Conservation (phyloP, 1,140 invertebrate genomes). For the Drosophila pseudoananassae region DNA sequence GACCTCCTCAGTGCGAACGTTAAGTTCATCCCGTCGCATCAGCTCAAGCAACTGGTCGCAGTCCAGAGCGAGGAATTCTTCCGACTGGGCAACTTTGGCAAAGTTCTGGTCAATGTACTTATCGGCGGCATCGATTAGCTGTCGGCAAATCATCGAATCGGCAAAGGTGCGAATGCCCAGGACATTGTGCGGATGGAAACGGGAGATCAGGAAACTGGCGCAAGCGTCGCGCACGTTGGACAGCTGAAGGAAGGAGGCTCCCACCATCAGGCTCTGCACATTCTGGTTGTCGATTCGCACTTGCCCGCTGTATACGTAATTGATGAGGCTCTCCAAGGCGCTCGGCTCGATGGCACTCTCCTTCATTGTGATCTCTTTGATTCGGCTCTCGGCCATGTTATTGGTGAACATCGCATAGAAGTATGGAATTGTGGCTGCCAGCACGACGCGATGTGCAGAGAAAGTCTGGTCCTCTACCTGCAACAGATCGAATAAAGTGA, state of each 20-base stretch:
- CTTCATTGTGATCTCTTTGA: constrained; percentile 92
- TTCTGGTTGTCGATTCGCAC: constrained; percentile 92
- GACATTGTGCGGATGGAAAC: constrained; percentile 94
- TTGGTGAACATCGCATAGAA: constrained; percentile 96
- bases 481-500: constrained; percentile 15
- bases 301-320: constrained; percentile 94
- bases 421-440: constrained; percentile 95
- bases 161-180: constrained; percentile 93
- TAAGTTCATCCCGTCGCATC: constrained; percentile 91
- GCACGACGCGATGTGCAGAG: constrained; percentile 92
- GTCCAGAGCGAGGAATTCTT: constrained; percentile 89
- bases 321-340: constrained; percentile 92
- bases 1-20: constrained; percentile 89
- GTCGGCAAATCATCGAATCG: constrained; percentile 90
- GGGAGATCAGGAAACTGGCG: constrained; percentile 91
- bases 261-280: constrained; percentile 93
- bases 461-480: constrained; percentile 93
- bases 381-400: constrained; percentile 94
- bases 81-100: constrained; percentile 90
- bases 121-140: constrained; percentile 90
- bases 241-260: constrained; percentile 94
- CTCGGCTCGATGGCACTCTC: constrained; percentile 90
- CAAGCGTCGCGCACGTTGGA: constrained; percentile 93
- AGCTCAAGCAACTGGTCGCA: constrained; percentile 89
- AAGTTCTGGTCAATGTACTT: constrained; percentile 94